Base-by-base conservation (phyloP, 2,888 invertebrate genomes). In the Argyresthia goedartella region DNA sequence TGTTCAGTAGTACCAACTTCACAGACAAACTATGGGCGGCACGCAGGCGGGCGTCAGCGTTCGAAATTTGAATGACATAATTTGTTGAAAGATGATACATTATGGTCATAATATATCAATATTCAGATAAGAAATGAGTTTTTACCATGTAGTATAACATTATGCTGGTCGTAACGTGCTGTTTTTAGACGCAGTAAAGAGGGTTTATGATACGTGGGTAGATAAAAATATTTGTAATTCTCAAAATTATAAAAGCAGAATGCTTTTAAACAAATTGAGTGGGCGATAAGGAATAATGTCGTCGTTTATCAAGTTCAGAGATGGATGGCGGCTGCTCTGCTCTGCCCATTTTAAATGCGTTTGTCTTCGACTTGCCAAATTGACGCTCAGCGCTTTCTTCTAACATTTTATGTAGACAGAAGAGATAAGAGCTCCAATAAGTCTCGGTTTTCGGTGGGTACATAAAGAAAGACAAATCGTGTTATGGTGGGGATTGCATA, bases 221-320 rank as follows among this genome's bases (percentile, higher is more conserved):
- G n/a, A 81, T 81, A 74, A 75, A 81, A 79, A 67, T 71, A 85
- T 85, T 86, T 85, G 84, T 85, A 85, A 85, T 85, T 85, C 73
- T 80, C 77, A 84, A 25, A 85, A 86, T 86, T 84, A 86, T 86
- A 80, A 85, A 85, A 84, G 84, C 81, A 82, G 75, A 84, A 81
- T 79, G 85, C 84, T 86, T 84, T 86, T 82, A 84, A 84, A 86
- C 82, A 86, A 86, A 86, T 86, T 85, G 86, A 86, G 85, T 84
- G 79, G 84, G 82, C 81, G 86, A 86, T 85, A 86, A 86, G 81
- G 77, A 85, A 81, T 85, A 86, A 86, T 85, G 86, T 82, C 84
- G 84, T 81, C 85, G 80, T 86, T 85, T 86, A 84, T 86, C 86
- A 85, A 81, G 81, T 77, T 73, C 72, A 64, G 71, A 82, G 85